These are phyloP conservation scores for Oxyruncus cristatus DNA, from an alignment of 2,113 vertebrate genomes.

Conservation along the genomic window DNA sequence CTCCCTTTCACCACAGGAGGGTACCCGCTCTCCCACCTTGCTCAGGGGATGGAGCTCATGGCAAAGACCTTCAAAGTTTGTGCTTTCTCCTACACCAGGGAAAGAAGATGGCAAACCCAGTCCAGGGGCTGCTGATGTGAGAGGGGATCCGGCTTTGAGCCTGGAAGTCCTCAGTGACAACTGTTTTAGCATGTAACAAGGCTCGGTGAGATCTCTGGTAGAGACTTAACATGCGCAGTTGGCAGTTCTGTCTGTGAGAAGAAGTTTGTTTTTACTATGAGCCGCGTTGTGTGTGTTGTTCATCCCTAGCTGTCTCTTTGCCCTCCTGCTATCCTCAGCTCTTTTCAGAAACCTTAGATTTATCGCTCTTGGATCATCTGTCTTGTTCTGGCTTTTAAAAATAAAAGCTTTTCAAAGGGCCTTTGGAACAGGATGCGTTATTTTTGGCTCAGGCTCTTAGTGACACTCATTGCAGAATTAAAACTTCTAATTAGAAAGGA, in stretches of 20 bases:
- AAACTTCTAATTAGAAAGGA: constrained; percentile 53
- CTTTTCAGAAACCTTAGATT: constrained; percentile 57
- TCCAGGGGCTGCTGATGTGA: not conserved
- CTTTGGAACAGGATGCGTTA: constrained; percentile 53
- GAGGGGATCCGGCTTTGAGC: not conserved
- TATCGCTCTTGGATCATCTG: constrained; percentile 55
- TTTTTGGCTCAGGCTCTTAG: constrained; percentile 49
- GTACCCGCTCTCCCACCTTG: accelerated
- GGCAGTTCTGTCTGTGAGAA: not conserved
- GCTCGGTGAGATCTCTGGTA: not conserved
- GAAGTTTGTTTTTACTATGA: not conserved
- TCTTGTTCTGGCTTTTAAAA: constrained; percentile 58
- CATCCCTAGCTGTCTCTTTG: constrained; percentile 34
- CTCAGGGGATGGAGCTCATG: not conserved
- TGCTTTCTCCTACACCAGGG: not conserved
- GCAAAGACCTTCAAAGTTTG: not conserved
- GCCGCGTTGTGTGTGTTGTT: not conserved
- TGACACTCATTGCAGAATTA: constrained; percentile 45
- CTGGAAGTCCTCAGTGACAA: not conserved
- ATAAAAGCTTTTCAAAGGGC: constrained; percentile 50
- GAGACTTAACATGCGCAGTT: not conserved
- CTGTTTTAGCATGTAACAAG: not conserved
- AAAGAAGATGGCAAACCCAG: not conserved
- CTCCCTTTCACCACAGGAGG: not conserved
- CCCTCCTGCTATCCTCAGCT: constrained; percentile 34